Conservation (phyloP, 2,888 invertebrate species). For the Harpagoxenus sublaevis region DNA sequence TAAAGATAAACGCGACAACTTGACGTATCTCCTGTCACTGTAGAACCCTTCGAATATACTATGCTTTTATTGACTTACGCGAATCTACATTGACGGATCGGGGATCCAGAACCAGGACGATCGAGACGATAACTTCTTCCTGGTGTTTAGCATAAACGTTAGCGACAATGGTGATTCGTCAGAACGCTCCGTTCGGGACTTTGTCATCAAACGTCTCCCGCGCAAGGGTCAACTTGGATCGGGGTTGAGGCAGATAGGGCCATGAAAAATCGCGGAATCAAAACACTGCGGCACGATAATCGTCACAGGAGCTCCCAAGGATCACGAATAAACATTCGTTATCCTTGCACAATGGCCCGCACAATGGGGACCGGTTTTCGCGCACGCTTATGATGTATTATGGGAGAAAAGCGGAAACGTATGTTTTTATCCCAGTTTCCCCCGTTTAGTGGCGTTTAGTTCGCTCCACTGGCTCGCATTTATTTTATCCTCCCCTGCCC, state of each 20-base stretch:
- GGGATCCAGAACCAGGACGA: constrained; percentile 16
- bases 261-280: constrained; percentile 72
- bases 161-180: constrained; percentile 64
- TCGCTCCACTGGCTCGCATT: constrained; percentile 80
- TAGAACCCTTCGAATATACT: background rate
- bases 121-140: constrained; percentile 57
- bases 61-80: constrained; percentile 11
- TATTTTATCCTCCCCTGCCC: constrained; percentile 70
- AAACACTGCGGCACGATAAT: constrained; percentile 71
- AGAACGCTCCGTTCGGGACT: constrained; percentile 53
- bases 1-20: background rate
- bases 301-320: constrained; percentile 56
- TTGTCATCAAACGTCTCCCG: background rate
- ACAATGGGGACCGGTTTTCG: constrained; percentile 81
- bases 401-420: constrained; percentile 82
- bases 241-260: constrained; percentile 17
- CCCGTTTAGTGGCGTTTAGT: constrained; percentile 83
- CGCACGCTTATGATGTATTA: constrained; percentile 82
- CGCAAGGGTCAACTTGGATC: constrained; percentile 7
- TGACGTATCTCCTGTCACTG: background rate
- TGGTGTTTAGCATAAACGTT: constrained; percentile 67
- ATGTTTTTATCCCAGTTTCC: constrained; percentile 83
- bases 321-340: constrained; percentile 80
- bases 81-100: background rate
- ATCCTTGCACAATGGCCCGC: constrained; percentile 77